Conservation (phyloP, 2,797 vertebrate species). For the Glossophaga mutica region DNA sequence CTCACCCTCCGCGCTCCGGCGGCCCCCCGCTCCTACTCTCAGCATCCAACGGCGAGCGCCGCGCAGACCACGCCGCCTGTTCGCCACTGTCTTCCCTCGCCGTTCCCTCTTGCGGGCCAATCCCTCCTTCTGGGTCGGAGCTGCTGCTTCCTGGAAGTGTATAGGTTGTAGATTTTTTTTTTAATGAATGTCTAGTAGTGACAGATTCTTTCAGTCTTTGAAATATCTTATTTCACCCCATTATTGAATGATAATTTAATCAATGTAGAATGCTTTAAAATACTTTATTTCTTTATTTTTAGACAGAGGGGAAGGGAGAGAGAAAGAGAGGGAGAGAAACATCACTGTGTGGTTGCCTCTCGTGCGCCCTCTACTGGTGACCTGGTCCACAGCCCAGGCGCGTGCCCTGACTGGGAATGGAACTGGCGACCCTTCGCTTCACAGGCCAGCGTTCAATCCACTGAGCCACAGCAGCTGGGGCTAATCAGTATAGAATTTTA, state of each 20-base stretch:
- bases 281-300: too few relatives aligned
- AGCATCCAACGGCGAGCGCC: rapidly evolving
- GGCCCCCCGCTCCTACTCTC: not conserved
- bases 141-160: not conserved
- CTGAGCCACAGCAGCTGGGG: too few relatives aligned
- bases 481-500: not conserved
- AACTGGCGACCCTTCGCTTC: too few relatives aligned
- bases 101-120: not conserved
- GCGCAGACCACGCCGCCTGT: not conserved
- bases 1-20: not conserved
- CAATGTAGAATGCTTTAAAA: not conserved
- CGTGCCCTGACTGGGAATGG: too few relatives aligned
- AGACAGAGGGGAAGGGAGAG: too few relatives aligned
- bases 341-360: too few relatives aligned
- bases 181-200: not conserved
- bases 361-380: too few relatives aligned
- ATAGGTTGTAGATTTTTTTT: not conserved
- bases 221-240: not conserved
- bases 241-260: not conserved
- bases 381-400: too few relatives aligned
- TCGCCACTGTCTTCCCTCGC: not conserved
- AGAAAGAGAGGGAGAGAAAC: too few relatives aligned
- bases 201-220: not conserved
- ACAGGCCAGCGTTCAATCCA: too few relatives aligned
- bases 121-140: not conserved